Conservation (phyloP, 2,888 invertebrate genomes). For the Leucophora obtusa region DNA sequence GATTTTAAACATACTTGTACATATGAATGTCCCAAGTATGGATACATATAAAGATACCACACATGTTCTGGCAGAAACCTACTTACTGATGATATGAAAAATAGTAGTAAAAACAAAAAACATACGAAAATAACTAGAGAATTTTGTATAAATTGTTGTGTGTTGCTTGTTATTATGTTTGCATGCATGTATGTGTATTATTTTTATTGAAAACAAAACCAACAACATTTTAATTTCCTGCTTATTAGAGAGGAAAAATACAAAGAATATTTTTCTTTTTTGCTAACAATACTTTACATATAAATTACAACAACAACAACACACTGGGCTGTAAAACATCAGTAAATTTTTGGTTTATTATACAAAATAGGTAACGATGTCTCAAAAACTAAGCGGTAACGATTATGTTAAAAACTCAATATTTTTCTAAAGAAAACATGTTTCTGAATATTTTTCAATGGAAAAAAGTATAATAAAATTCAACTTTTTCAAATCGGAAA, state of each 20-base stretch:
- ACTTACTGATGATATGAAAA: neutral
- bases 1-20: neutral
- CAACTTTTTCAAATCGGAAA: no score
- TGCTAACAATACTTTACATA: neutral
- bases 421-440: no score
- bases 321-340: no score
- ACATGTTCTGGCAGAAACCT: neutral
- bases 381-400: no score
- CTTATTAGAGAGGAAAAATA: slow-evolving; percentile 70
- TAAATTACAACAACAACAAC: slow-evolving; percentile 1
- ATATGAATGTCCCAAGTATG: neutral
- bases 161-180: neutral
- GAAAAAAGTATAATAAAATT: no score
- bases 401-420: no score
- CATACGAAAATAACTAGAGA: neutral
- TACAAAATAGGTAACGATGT: no score
- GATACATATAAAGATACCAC: neutral
- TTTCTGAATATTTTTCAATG: no score
- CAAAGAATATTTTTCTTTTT: slow-evolving; percentile 29
- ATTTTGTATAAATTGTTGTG: neutral
- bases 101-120: neutral
- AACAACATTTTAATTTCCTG: slow-evolving; percentile 73
- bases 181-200: neutral
- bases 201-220: neutral
- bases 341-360: no score